Base-by-base conservation (phyloP, 1,140 invertebrate genomes). In the Drosophila dunni region DNA sequence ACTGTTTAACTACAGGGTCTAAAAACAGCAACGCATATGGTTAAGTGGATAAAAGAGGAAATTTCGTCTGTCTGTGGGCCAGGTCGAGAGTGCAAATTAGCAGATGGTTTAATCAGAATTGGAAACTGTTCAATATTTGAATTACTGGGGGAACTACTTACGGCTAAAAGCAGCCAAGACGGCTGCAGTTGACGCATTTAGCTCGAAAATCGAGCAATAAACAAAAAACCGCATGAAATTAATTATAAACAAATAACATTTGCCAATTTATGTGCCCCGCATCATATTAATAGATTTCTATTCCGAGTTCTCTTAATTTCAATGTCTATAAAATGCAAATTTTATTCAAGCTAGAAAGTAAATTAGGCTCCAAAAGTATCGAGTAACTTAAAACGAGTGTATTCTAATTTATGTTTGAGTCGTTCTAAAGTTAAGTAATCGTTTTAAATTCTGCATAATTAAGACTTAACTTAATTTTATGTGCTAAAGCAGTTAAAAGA, bases 171-270 rank as follows among this genome's bases (percentile, higher is more conserved):
- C 38, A 24, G 9, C 45, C 40, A 58, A 76, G 53, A 56, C 50
- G 24, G 50, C 15, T 70, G 62, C 74, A 73, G 73, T 42, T 71
- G 63, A 68, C 78, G 73, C 56, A 79, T 80, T 72, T 80, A 72
- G 34, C 33, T 24, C n/a, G 24, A 11, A 50, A 46, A 33, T 36
- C 3, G 11, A 17, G 17, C 63, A 67, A 40, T 54, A 61, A 68
- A 56, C 56, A 80, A 85, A 75, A 79, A 86, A 64, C 57, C 78
- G 45, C 71, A 86, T 68, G 65, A 74, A 70, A 79, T 79, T 79
- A 66, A 86, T 82, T 86, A 86, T 86, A 86, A 88, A 86, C 82
- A 86, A 88, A 71, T 71, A 79, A 71, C 54, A 60, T 75, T 73
- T 13, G 60, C 48, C 60, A 53, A 86, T 82, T 86, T 82, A 81